Conservation (phyloP, 2,888 invertebrate species). For the Thera obeliscata region DNA sequence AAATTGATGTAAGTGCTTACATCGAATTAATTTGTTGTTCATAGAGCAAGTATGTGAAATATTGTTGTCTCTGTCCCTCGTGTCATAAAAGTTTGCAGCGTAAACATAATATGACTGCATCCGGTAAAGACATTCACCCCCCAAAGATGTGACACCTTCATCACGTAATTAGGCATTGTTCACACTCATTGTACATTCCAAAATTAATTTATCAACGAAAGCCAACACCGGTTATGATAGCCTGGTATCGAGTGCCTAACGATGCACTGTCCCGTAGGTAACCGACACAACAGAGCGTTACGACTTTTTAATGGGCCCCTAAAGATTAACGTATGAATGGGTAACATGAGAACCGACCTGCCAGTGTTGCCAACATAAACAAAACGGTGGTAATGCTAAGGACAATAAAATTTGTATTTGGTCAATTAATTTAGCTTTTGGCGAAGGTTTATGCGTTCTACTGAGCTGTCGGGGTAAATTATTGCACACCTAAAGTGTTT, state of each 20-base stretch:
- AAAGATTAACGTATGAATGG: slow-evolving; percentile 80
- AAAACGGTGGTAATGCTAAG: slow-evolving; percentile 57
- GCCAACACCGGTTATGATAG: slow-evolving; percentile 63
- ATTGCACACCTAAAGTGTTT: neutral
- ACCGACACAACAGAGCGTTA: slow-evolving; percentile 53
- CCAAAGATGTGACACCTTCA: slow-evolving; percentile 25
- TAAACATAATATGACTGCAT: neutral
- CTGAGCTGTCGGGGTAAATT: slow-evolving; percentile 9
- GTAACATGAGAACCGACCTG: slow-evolving; percentile 72
- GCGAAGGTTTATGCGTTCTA: slow-evolving; percentile 9
- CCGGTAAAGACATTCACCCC: slow-evolving; percentile 13
- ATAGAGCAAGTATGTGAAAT: neutral
- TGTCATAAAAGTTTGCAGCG: no score
- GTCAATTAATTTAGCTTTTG: slow-evolving; percentile 40
- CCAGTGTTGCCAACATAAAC: slow-evolving; percentile 73
- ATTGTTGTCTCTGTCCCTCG: neutral
- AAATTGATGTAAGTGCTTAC: neutral
- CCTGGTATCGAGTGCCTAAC: slow-evolving; percentile 80
- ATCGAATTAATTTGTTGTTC: neutral
- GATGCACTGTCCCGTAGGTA: slow-evolving; percentile 81
- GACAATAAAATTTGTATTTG: slow-evolving; percentile 74
- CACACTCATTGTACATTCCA: slow-evolving; percentile 38
- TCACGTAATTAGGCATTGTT: slow-evolving; percentile 37
- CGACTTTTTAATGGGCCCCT: slow-evolving; percentile 79
- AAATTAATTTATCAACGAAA: slow-evolving; percentile 42